phyloP scores from a whole-genome alignment of 1,140 invertebrate species.

The Holcopasites calliopsidis region DNA sequence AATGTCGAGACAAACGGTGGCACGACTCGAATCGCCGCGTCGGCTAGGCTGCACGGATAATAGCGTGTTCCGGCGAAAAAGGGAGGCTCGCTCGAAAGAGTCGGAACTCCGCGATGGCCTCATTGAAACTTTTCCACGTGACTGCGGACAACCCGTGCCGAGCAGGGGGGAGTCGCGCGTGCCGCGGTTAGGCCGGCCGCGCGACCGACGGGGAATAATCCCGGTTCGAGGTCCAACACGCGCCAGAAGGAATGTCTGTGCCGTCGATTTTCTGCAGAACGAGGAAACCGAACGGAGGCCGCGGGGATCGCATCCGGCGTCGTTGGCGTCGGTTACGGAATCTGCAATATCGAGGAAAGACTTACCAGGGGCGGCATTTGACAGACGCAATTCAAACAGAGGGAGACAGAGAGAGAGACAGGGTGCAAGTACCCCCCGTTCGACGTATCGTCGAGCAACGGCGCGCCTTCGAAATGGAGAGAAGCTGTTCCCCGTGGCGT shows the following conservation, averaged over 20 bases:
- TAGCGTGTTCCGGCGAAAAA: not conserved
- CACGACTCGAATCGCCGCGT: not conserved
- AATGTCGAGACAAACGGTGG: conserved; percentile 8
- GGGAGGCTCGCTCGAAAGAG: not conserved
- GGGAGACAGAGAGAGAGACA: not conserved
- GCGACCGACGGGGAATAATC: not conserved
- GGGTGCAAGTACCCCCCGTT: not conserved
- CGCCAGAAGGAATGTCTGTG: conserved; percentile 14
- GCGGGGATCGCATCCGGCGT: conserved; percentile 10
- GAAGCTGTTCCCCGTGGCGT: conserved; percentile 42
- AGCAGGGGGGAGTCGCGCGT: not conserved
- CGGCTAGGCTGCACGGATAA: not conserved
- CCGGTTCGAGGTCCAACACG: not conserved
- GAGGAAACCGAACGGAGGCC: conserved; percentile 33
- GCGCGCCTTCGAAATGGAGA: conserved; percentile 33
- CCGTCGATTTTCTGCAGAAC: conserved; percentile 34
- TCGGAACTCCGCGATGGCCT: not conserved
- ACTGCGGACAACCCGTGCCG: not conserved
- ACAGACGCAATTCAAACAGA: conserved; percentile 41
- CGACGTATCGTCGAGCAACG: conserved; percentile 46
- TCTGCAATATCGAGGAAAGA: conserved; percentile 44
- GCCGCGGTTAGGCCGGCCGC: conserved; percentile 6
- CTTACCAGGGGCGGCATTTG: conserved; percentile 43
- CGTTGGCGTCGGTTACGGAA: conserved; percentile 39
- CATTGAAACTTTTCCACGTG: conserved; percentile 25